These are phyloP conservation scores for Chaunax sp. DNA, from an alignment of 2,797 vertebrate species.

Conservation along the genomic window DNA sequence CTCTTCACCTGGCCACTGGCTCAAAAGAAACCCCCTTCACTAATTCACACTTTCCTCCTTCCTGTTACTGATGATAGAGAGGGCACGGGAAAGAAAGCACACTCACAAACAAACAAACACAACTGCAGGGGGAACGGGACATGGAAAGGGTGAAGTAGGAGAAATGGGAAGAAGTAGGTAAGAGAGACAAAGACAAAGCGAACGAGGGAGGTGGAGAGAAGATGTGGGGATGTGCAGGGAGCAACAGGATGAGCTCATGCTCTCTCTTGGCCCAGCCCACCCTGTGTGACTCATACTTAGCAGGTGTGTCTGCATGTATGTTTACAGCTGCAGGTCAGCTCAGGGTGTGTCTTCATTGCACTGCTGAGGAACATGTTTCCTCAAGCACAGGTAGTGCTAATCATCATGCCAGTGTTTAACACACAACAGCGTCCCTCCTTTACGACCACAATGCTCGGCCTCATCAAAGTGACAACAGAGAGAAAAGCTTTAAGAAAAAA, in stretches of 20 bases:
- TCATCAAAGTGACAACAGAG: constrained; percentile 23
- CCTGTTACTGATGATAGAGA: constrained; percentile 66
- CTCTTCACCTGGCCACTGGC: constrained; percentile 62
- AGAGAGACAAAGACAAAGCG: constrained; percentile 44
- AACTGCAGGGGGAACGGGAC: constrained; percentile 16
- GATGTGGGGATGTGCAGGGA: constrained; percentile 63
- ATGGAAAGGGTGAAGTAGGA: constrained; percentile 17
- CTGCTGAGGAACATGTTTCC: constrained; percentile 67
- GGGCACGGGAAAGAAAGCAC: constrained; percentile 34
- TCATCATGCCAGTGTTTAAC: constrained; percentile 49
- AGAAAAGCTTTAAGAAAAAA: constrained; percentile 1
- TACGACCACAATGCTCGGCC: constrained; percentile 6
- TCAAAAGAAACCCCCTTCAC: constrained; percentile 62
- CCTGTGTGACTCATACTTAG: constrained; percentile 68
- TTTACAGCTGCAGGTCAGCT: constrained; percentile 76
- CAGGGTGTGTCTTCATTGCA: constrained; percentile 72
- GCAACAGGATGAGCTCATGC: constrained; percentile 70
- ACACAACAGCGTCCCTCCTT: constrained; percentile 11
- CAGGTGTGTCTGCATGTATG: constrained; percentile 71
- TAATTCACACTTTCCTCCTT: constrained; percentile 45
- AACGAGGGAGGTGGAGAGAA: constrained; percentile 13
- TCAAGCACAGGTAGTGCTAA: constrained; percentile 70
- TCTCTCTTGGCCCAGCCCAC: constrained; percentile 57
- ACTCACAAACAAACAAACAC: constrained; percentile 33
- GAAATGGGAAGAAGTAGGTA: constrained; percentile 47